A percentile compares a stretch with the other conserved stretches of the same genome.
Evolutionary conservation across 2,888 invertebrate genomes (phyloP).

Genomic region (Rhagonycha lutea): DNA sequence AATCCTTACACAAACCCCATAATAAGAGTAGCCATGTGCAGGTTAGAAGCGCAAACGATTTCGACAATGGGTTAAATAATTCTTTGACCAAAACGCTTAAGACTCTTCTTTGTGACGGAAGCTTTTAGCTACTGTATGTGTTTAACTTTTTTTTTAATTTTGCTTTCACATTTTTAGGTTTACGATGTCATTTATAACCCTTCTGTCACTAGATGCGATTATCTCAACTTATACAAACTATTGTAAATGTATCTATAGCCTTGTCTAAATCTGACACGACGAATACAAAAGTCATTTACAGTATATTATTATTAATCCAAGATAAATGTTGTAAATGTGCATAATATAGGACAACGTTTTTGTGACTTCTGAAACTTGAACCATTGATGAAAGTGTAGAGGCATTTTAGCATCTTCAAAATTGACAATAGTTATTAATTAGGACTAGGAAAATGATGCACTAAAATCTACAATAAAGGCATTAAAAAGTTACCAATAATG

Average conservation of each 20-base stretch:
- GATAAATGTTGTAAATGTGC: conserved; percentile 10
- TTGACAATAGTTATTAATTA: too few species aligned
- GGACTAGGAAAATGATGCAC: too few species aligned
- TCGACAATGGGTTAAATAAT: conserved; percentile 47
- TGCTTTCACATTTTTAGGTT: conserved; percentile 32
- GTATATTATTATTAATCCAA: neutral
- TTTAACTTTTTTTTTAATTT: conserved; percentile 30
- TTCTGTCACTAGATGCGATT: conserved; percentile 35
- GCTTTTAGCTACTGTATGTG: conserved; percentile 35
- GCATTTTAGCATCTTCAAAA: conserved; percentile 1
- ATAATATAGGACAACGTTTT: conserved; percentile 3
- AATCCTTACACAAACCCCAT: conserved; percentile 35
- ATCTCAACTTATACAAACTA: conserved; percentile 22
- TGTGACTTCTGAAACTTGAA: conserved; percentile 5
- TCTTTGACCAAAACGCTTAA: conserved; percentile 45
- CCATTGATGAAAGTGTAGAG: neutral
- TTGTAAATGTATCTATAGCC: conserved; percentile 10
- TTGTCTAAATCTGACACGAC: conserved; percentile 8
- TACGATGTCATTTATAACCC: conserved; percentile 38
- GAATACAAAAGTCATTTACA: conserved; percentile 3
- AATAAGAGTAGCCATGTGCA: conserved; percentile 39
- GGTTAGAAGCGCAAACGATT: conserved; percentile 22
- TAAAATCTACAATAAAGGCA: too few species aligned
- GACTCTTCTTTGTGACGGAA: conserved; percentile 40
- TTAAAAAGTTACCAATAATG: too few species aligned